Evolutionary conservation across 2,113 vertebrate genomes (phyloP).

Genomic region (Psilopsiagon aymara): DNA sequence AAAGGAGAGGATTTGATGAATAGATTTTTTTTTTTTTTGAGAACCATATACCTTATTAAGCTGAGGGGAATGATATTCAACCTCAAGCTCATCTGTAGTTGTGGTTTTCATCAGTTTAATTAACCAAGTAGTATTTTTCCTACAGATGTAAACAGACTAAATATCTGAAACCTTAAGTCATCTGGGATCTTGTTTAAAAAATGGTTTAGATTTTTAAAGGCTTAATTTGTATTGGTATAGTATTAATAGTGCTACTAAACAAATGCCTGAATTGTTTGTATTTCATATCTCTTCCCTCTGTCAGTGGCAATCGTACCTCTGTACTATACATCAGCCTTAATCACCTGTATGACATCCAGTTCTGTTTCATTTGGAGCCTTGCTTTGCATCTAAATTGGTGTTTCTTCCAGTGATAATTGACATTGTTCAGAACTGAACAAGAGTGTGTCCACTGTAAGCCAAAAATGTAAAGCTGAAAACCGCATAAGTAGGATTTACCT

Average conservation of each 20-base stretch:
- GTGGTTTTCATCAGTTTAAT: not conserved
- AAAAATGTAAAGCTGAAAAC: not conserved
- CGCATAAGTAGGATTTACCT: not conserved
- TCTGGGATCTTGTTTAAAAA: not conserved
- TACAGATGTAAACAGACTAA: not conserved
- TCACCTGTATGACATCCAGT: not conserved
- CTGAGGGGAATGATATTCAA: not conserved
- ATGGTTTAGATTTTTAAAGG: not conserved
- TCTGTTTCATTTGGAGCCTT: not conserved
- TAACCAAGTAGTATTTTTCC: not conserved
- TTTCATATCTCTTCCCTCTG: not conserved
- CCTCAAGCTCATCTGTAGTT: not conserved
- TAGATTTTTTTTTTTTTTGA: not conserved
- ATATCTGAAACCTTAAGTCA: not conserved
- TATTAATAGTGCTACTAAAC: not conserved
- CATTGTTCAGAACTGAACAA: slow-evolving; percentile 12
- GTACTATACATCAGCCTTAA: not conserved
- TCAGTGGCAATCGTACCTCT: not conserved
- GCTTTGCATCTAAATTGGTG: slow-evolving; percentile 1
- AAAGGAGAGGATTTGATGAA: not conserved
- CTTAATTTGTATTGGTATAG: not conserved
- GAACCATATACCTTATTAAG: not conserved
- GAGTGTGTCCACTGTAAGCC: not conserved
- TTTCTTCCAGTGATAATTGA: not conserved
- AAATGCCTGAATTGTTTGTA: not conserved